Evolutionary conservation across 2,113 vertebrate genomes (phyloP).

Genomic region (Hypomesus transpacificus): DNA sequence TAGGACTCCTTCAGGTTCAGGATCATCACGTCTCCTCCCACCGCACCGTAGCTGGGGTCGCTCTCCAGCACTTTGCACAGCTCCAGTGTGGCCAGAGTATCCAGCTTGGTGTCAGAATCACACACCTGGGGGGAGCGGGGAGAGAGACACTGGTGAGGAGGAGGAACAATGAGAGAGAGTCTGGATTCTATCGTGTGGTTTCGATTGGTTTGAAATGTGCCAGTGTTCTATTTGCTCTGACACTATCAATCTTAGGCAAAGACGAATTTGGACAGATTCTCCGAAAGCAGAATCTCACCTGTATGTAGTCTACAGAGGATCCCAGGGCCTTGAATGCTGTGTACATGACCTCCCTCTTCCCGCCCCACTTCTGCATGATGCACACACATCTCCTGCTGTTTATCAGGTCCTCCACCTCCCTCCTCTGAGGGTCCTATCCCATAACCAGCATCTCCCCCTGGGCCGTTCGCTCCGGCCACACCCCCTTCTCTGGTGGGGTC

Average conservation of each 20-base stretch:
- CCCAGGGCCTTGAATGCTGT: slow-evolving; percentile 86
- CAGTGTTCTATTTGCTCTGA: too few relatives aligned
- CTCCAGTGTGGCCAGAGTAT: slow-evolving; percentile 79
- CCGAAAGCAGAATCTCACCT: slow-evolving; percentile 63
- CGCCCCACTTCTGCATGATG: slow-evolving; percentile 90
- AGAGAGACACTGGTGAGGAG: background rate
- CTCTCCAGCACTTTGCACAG: slow-evolving; percentile 83
- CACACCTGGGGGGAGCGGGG: slow-evolving; percentile 74
- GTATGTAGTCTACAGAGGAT: slow-evolving; percentile 82
- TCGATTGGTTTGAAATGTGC: too few relatives aligned
- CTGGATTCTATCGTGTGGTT: too few relatives aligned
- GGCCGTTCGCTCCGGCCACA: background rate
- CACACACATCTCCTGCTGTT: slow-evolving; percentile 79
- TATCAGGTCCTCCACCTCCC: slow-evolving; percentile 79
- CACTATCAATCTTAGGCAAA: too few relatives aligned
- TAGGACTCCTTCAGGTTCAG: slow-evolving; percentile 85
- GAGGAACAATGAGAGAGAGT: background rate
- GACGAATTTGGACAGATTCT: too few relatives aligned
- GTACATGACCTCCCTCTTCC: slow-evolving; percentile 92
- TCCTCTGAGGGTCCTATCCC: slow-evolving; percentile 71
- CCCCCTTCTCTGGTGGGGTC: slow-evolving; percentile 40
- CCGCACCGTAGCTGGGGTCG: slow-evolving; percentile 78
- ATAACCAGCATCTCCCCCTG: slow-evolving; percentile 37
- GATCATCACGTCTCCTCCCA: slow-evolving; percentile 87
- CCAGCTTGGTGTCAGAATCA: slow-evolving; percentile 87